Evolutionary conservation across 2,888 invertebrate genomes (phyloP), one percentile per base, ranked within the genome.

Genomic region (Apeira syringaria): DNA sequence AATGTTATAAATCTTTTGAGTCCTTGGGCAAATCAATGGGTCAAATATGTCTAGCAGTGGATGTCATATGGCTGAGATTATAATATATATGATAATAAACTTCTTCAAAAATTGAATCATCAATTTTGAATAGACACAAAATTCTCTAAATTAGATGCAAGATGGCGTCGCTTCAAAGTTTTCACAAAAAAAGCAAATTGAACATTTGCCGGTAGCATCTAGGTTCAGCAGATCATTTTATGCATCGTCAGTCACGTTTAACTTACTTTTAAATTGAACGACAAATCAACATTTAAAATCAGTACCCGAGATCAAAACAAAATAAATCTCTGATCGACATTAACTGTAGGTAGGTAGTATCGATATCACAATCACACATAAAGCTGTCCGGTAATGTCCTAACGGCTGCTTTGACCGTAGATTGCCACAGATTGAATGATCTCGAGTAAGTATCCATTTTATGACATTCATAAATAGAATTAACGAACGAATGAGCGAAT

Each of bases 401-500:
- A n/a, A n/a, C 60, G 53, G 60, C 64, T 68, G 47, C 59, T 67
- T 65, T 46, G 58, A 49, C 47, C 44, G 51, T 57, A 57, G 55
- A 61, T 62, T 58, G 30, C 42, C 26, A 17, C 30, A 42, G 44
- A 44, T 34, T 28, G 59, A 56, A 29, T 55, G 54, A 50, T 51
- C 54, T 40, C 50, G 54, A 49, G 58, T 57, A 50, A 53, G 45
- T 55, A 33, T 51, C 52, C 52, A 55, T 57, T 71, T 76, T 77
- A 74, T 73, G 68, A 66, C 64, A 64, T 67, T 64, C 70, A 68
- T 77, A 75, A 76, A 77, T 70, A 74, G 65, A 68, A 68, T 73
- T 68, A 73, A 68, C 53, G 59, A 68, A 71, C 59, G 61, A 67
- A 63, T 59, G 64, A 66, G 22, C 24, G 31, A 43, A 68, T 61